phyloP scores from a whole-genome alignment of 2,888 invertebrate species.

The Leptopilina drosophilae region DNA sequence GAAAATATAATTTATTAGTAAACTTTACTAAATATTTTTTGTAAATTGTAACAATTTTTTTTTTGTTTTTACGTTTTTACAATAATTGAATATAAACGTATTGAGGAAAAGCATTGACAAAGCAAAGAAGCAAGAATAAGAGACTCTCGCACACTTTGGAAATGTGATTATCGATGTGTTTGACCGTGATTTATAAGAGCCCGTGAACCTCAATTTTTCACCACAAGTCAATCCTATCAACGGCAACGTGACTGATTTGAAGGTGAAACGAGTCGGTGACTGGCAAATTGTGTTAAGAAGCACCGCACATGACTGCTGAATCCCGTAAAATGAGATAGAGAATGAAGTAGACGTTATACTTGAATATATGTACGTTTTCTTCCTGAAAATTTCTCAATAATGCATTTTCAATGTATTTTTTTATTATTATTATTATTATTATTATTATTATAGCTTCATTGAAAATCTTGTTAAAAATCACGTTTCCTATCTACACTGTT shows the following conservation, averaged over 20 bases:
- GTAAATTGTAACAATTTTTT: not conserved
- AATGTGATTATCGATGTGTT: constrained; percentile 20
- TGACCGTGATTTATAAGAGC: constrained; percentile 32
- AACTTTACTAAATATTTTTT: no score
- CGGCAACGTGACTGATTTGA: constrained; percentile 40
- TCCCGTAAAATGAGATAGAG: constrained; percentile 26
- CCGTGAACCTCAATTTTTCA: constrained; percentile 26
- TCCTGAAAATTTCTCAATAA: not conserved
- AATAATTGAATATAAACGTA: not conserved
- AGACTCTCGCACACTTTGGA: not conserved
- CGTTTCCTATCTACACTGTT: no score
- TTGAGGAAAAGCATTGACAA: not conserved
- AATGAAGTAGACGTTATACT: not conserved
- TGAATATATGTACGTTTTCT: not conserved
- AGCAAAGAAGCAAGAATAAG: not conserved
- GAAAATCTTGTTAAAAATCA: no score
- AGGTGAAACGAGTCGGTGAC: constrained; percentile 34
- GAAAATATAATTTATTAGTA: no score
- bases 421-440: no score
- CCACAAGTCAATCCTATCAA: constrained; percentile 36
- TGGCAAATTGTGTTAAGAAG: constrained; percentile 39
- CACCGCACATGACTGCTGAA: constrained; percentile 30
- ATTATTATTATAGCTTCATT: no score
- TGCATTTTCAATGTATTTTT: not conserved
- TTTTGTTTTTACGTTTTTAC: not conserved